Conservation (phyloP, 2,113 vertebrate genomes). For the Chrysemys picta region DNA sequence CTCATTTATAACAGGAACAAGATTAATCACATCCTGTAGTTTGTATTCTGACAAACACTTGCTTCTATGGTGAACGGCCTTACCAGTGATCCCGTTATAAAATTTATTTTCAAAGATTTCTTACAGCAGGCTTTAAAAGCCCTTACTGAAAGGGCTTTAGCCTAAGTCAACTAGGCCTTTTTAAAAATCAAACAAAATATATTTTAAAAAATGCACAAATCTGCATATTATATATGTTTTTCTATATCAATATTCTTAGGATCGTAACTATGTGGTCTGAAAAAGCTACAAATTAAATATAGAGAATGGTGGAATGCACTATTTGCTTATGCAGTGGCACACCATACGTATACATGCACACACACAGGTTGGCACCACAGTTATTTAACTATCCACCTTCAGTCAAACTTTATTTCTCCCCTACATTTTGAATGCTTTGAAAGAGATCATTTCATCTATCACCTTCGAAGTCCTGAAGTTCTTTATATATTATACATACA, state of each 20-base stretch:
- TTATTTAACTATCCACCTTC: not conserved
- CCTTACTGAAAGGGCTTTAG: not conserved
- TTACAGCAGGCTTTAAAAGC: not conserved
- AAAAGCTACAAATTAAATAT: not conserved
- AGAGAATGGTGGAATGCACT: not conserved
- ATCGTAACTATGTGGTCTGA: not conserved
- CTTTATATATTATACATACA: not conserved
- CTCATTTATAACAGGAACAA: not conserved
- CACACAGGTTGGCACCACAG: not conserved
- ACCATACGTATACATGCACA: not conserved
- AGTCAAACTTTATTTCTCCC: not conserved
- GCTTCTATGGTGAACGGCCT: not conserved
- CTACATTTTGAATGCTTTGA: not conserved
- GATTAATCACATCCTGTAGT: not conserved
- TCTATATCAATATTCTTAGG: too few species aligned
- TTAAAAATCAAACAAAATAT: not conserved
- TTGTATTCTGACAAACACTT: not conserved
- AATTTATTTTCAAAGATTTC: not conserved
- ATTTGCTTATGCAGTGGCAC: not conserved
- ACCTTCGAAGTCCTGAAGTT: not conserved
- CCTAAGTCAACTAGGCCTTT: not conserved
- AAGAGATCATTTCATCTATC: not conserved
- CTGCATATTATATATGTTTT: not conserved
- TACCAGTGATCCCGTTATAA: not conserved
- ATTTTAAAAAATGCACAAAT: not conserved